Conservation (phyloP, 1,140 invertebrate genomes). For the Charaxes varanes region DNA sequence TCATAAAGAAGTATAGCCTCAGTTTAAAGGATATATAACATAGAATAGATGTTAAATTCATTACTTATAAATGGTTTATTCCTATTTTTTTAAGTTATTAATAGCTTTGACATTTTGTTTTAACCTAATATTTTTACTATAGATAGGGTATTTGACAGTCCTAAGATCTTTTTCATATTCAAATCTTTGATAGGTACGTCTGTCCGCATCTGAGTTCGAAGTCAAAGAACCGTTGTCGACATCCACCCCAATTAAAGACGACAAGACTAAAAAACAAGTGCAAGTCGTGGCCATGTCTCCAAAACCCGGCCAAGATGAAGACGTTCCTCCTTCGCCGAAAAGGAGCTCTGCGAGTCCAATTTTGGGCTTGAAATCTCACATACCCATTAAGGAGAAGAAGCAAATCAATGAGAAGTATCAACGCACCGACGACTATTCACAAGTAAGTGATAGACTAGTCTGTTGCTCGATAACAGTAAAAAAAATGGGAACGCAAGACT, state of each 20-base stretch:
- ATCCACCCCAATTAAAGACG: conserved; percentile 58
- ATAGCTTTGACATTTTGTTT: too few species aligned
- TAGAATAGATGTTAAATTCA: too few species aligned
- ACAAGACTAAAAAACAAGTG: conserved; percentile 33
- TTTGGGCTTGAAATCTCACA: conserved; percentile 25
- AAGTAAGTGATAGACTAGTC: conserved; percentile 18
- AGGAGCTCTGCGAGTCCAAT: conserved; percentile 17
- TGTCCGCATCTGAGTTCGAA: conserved; percentile 35
- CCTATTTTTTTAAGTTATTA: too few species aligned
- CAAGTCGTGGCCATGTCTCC: conserved; percentile 60
- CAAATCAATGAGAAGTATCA: conserved; percentile 31
- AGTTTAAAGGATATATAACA: too few species aligned
- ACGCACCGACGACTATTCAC: conserved; percentile 29
- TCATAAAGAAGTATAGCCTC: too few species aligned
- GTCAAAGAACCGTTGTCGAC: conserved; percentile 51
- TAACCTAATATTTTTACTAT: too few species aligned
- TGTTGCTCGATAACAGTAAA: too few species aligned
- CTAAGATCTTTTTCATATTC: too few species aligned
- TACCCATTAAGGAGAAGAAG: conserved; percentile 31
- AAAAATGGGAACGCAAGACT: too few species aligned
- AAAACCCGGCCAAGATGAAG: conserved; percentile 34
- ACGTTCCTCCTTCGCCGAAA: conserved; percentile 9
- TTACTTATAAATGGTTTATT: too few species aligned
- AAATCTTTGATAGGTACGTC: conserved; percentile 29
- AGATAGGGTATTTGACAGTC: too few species aligned